Evolutionary conservation across 2,113 vertebrate genomes (phyloP).

Genomic region (Lepus timidus): DNA sequence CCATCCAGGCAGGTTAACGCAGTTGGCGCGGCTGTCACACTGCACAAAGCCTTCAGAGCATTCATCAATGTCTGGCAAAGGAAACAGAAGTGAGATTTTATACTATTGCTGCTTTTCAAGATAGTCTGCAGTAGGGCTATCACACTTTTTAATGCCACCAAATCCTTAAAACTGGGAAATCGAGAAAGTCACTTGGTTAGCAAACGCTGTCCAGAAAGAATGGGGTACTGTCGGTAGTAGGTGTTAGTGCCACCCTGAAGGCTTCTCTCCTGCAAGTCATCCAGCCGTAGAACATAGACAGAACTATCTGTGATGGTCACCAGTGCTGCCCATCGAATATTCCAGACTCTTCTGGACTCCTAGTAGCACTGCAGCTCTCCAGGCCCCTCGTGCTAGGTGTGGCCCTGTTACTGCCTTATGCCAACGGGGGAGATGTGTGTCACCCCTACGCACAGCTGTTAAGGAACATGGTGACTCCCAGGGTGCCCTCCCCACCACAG

Average conservation of each 20-base stretch:
- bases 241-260: not conserved
- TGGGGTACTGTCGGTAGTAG: not conserved
- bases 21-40: slow-evolving; percentile 96
- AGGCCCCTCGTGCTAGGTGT: not conserved
- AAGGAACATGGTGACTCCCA: not conserved
- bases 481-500: not conserved
- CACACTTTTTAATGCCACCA: slow-evolving; percentile 51
- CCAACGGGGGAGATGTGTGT: too few species aligned
- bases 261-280: not conserved
- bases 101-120: not conserved
- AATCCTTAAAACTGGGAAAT: slow-evolving; percentile 17
- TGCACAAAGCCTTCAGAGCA: slow-evolving; percentile 97
- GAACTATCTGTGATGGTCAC: not conserved
- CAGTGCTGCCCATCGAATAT: not conserved
- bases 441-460: not conserved
- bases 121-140: not conserved
- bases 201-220: slow-evolving; percentile 19
- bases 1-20: slow-evolving; percentile 99
- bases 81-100: slow-evolving; percentile 64
- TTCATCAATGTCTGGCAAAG: slow-evolving; percentile 95
- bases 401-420: not conserved
- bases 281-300: not conserved
- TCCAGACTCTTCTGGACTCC: not conserved
- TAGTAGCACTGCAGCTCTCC: not conserved
- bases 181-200: not conserved